These are phyloP conservation scores for Dipodomys stephensi DNA, from an alignment of 2,113 vertebrate species.

Conservation along the genomic window DNA sequence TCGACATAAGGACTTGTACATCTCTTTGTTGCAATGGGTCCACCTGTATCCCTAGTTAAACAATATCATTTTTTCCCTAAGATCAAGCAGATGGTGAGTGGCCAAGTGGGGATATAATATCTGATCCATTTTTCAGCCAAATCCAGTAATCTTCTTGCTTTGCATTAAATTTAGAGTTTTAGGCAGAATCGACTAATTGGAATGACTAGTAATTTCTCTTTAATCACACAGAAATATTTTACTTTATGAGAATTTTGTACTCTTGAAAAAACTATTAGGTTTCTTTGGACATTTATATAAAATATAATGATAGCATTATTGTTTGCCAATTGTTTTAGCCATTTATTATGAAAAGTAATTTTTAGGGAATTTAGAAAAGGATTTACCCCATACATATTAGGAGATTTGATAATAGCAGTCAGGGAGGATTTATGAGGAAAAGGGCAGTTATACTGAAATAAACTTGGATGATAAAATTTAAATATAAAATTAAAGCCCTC, in stretches of 20 bases:
- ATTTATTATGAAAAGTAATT: constrained; percentile 67
- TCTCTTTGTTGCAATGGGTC: too few relatives aligned
- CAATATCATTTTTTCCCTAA: neutral
- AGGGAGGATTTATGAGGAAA: constrained; percentile 53
- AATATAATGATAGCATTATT: constrained; percentile 31
- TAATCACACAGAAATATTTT: neutral
- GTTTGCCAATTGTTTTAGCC: constrained; percentile 38
- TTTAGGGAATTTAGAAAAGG: constrained; percentile 50
- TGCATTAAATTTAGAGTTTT: constrained; percentile 36
- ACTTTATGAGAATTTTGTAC: neutral
- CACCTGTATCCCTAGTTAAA: too few relatives aligned
- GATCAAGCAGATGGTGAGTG: neutral
- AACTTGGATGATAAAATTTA: constrained; percentile 64
- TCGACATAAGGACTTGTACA: too few relatives aligned
- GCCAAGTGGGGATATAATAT: neutral
- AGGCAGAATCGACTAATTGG: constrained; percentile 27
- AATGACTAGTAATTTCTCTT: constrained; percentile 6
- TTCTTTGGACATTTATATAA: constrained; percentile 37
- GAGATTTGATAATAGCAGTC: constrained; percentile 62
- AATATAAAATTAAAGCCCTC: constrained; percentile 63
- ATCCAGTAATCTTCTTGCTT: neutral
- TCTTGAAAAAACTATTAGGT: neutral
- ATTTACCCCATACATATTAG: constrained; percentile 62
- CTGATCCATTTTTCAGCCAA: neutral
- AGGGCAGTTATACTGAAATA: constrained; percentile 73